Evolutionary conservation across 2,888 invertebrate genomes (phyloP), one percentile per base, ranked within the genome.

Genomic region (Trachelus troglodyta): DNA sequence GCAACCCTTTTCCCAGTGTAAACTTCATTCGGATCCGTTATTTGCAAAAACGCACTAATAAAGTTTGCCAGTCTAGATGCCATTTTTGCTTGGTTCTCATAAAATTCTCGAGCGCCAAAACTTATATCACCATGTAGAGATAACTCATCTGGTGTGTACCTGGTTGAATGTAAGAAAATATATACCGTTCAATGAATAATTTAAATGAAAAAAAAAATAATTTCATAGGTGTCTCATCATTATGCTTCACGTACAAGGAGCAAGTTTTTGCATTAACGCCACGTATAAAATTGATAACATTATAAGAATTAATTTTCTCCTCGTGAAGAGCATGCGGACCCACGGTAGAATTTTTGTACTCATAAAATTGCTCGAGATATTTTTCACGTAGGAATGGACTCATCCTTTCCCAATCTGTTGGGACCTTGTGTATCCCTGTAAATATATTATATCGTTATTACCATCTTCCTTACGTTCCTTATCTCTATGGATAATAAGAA

Each of bases 1-100:
- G 98, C 95, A 3, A 98, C 96, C 81, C 98, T 94, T 88, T 96
- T 97, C 6, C 97, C 98, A 30, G 97, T 96, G 92, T 96, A 98
- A 75, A 97, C 96, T 92, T 98, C 98, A 87, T 95, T 94, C 0
- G 97, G 97, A 92, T 98, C 97, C 3, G 97, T 96, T 69, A 97
- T 94, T 94, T 99, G 98, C 84, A 98, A 92, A 92, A 98, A 99
- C 69, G 97, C 97, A 89, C 98, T 98, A 83, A 99, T 96, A 91
- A 99, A 99, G 91, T 99, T 98, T 0, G 99, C 97, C 76, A 99
- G 92, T 75, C 99, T 94, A n/a, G 98, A 94, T 3, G 99, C 99
- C 96, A 98, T 98, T 91, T 98, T 96, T 0, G 98, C 99, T 92
- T 99, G 98, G 88, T 98, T 98, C 89, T 97, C 96, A 88, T 98